Evolutionary conservation across 1,140 invertebrate genomes (phyloP), one percentile per base, ranked within the genome.

Genomic region (Nephotettix cincticeps): DNA sequence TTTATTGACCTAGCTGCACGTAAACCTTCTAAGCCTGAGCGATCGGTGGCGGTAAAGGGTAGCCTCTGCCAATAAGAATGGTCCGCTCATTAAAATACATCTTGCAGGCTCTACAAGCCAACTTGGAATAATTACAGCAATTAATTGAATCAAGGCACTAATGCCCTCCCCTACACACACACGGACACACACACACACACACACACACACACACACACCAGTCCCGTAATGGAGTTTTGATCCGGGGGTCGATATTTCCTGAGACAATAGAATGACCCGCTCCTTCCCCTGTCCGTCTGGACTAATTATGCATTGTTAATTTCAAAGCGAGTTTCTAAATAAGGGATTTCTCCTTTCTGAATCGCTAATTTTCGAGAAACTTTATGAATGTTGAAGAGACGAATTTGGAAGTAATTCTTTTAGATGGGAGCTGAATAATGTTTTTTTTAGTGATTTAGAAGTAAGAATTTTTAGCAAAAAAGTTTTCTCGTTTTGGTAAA

Each of bases 21-120:
- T n/a, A n/a, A n/a, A n/a, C n/a, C n/a, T n/a, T n/a, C n/a, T n/a
- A n/a, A n/a, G n/a, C n/a, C n/a, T n/a, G n/a, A n/a, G n/a, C n/a
- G n/a, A n/a, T n/a, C n/a, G n/a, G n/a, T n/a, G n/a, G n/a, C n/a
- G n/a, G n/a, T n/a, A n/a, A n/a, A n/a, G n/a, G n/a, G n/a, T n/a
- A n/a, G n/a, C n/a, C n/a, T n/a, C n/a, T n/a, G n/a, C 6, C 47
- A 51, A 51, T 51, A n/a, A 51, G 47, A 23, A 51, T 23, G 47
- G n/a, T n/a, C 19, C 21, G 21, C 47, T 51, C 47, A 51, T 51
- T 51, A 51, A 51, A 51, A 51, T 51, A 51, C 47, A 51, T 51
- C 47, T 51, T 23, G 47, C 47, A 4, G 17, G 47, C n/a, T 23
- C 47, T 51, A 23, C 47, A 51, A 51, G 47, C 3, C 47, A 23